phyloP scores from a whole-genome alignment of 2,888 invertebrate genomes.

The Imbricaverruca yamaguchii region DNA sequence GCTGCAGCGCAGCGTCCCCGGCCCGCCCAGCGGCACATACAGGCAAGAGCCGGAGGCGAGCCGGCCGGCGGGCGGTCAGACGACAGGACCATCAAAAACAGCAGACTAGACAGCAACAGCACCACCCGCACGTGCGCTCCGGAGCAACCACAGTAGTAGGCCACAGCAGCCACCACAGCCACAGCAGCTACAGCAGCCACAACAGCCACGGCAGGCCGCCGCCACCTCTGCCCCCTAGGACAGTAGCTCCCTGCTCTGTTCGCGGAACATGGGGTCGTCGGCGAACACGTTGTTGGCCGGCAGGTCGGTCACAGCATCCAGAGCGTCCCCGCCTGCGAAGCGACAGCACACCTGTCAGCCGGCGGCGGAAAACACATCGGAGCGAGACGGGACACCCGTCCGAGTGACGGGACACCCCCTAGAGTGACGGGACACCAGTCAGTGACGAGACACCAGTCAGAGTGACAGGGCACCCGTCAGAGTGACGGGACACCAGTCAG shows the following conservation, averaged over 20 bases:
- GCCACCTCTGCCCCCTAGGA: neutral
- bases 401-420: no score
- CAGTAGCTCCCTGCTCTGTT: slow-evolving; percentile 1
- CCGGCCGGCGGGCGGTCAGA: neutral
- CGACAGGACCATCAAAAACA: no score
- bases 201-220: neutral
- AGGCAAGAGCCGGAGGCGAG: neutral
- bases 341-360: neutral
- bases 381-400: no score
- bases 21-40: neutral
- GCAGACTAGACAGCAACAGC: neutral
- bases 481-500: no score
- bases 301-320: neutral
- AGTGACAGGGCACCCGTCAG: no score
- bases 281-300: neutral
- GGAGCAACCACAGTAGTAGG: neutral
- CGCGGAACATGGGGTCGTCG: slow-evolving; percentile 20
- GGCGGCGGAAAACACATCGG: no score
- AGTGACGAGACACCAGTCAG: no score
- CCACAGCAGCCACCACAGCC: neutral
- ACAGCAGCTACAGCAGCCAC: no score
- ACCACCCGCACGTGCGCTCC: neutral
- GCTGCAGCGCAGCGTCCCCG: neutral
- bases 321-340: neutral
- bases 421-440: no score